Base-by-base conservation (phyloP, 2,113 vertebrate species). In the Dicentrarchus labrax region DNA sequence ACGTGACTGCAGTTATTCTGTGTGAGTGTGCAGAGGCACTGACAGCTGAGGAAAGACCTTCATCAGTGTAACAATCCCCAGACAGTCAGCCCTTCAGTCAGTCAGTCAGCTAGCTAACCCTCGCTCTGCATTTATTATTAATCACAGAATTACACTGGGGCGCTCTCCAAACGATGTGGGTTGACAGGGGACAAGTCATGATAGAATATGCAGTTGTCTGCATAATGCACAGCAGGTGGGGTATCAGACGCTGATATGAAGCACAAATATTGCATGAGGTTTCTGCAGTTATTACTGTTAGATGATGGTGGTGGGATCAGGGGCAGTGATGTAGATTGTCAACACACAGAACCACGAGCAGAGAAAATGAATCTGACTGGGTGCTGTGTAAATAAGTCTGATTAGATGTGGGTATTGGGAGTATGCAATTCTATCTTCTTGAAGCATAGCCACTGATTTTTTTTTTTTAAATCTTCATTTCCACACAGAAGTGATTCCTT, bases 81-180 rank as follows among this genome's bases (percentile, higher is more conserved):
- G 89, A 86, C 69, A 84, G 78, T 43, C 84, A 76, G 59, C 53
- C 53, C 76, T 59, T 80, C 83, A 81, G 69, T 79, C 79, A 79
- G 64, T 80, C 82, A 78, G 79, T 65, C 54, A 59, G 56, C 38
- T 4, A 54, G 80, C 76, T 62, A 74, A 75, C 64, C 72, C 76
- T 77, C 76, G 50, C 82, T 86, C 82, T 74, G 36, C 79, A 89
- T 95, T 64, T 73, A 94, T 93, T 93, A 92, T 95, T 92, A 88
- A 94, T 91, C 84, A 82, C 65, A 83, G 73, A 88, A 84, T 88
- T 86, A 89, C 68, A 86, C 85, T 11, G 69, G 70, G 47, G 74
- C 47, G 24, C 72, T 87, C 74, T 75, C 47, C 83, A 84, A 77
- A 84, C 41, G 30, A 72, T 56, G 76, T 57, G 70, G 74, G 78